Percentiles rank a stretch among this genome's conserved stretches.
Evolutionary conservation across 2,113 vertebrate species (phyloP).

Genomic region (Jaculus jaculus): DNA sequence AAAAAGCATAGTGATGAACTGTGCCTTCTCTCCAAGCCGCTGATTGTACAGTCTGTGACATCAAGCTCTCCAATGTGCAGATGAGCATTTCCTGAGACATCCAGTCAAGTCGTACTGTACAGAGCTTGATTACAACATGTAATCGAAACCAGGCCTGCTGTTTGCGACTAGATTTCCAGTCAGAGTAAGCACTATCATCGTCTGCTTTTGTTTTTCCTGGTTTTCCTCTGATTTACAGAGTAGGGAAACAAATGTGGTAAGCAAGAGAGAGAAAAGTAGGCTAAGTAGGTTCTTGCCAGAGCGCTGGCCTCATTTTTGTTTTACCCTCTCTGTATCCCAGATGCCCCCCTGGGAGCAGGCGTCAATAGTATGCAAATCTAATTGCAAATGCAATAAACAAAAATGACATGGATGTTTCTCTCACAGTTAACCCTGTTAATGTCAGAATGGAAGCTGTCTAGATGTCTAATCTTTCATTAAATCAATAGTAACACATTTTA

Average conservation of each 20-base stretch:
- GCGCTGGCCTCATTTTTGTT: slow-evolving; percentile 74
- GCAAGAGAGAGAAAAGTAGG: slow-evolving; percentile 75
- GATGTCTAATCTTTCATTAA: slow-evolving; percentile 73
- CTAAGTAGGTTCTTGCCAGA: slow-evolving; percentile 71
- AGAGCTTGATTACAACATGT: slow-evolving; percentile 82
- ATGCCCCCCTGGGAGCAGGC: slow-evolving; percentile 69
- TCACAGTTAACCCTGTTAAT: slow-evolving; percentile 72
- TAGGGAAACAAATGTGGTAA: slow-evolving; percentile 81
- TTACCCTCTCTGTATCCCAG: slow-evolving; percentile 76
- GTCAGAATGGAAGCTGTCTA: slow-evolving; percentile 73
- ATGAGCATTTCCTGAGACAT: slow-evolving; percentile 82
- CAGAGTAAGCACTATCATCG: slow-evolving; percentile 71
- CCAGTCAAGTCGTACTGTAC: slow-evolving; percentile 81
- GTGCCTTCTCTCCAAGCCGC: slow-evolving; percentile 38
- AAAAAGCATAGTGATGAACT: slow-evolving; percentile 11
- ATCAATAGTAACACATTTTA: slow-evolving; percentile 73
- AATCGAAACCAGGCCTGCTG: slow-evolving; percentile 84
- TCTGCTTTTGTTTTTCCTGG: slow-evolving; percentile 80
- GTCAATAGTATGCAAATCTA: slow-evolving; percentile 81
- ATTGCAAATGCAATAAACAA: slow-evolving; percentile 82
- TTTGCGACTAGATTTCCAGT: slow-evolving; percentile 81
- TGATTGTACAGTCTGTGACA: slow-evolving; percentile 60
- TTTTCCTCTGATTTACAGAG: slow-evolving; percentile 76
- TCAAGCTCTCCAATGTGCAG: slow-evolving; percentile 70
- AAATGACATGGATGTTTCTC: slow-evolving; percentile 73